These are phyloP conservation scores for Thereva unica DNA, from an alignment of 2,888 invertebrate species.

Conservation along the genomic window DNA sequence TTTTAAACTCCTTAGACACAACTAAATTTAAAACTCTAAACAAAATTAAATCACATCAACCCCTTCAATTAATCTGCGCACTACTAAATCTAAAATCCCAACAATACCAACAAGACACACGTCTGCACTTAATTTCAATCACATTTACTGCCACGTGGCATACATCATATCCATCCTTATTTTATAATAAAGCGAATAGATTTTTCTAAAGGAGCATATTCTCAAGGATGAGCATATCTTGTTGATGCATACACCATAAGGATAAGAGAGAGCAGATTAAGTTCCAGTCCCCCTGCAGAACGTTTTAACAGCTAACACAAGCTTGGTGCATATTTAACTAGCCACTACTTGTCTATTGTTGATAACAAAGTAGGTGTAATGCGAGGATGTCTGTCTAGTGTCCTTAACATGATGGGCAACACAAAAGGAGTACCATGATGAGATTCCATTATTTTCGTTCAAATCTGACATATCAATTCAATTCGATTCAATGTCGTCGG, in stretches of 20 bases:
- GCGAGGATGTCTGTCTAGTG: no score
- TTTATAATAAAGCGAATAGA: conserved; percentile 26
- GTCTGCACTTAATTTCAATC: conserved; percentile 46
- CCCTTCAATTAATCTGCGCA: background rate
- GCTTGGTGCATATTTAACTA: conserved; percentile 27
- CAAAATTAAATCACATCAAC: conserved; percentile 19
- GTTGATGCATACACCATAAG: conserved; percentile 21
- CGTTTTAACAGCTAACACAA: conserved; percentile 1
- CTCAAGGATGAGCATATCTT: conserved; percentile 18
- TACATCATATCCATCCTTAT: conserved; percentile 45
- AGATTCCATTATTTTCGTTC: conserved; percentile 5
- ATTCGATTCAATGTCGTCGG: conserved; percentile 16
- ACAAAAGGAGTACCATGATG: no score
- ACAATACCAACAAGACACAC: conserved; percentile 41
- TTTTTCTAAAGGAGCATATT: conserved; percentile 1
- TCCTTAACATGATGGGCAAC: no score
- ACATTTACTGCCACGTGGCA: conserved; percentile 46
- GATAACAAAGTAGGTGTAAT: background rate
- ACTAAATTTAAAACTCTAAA: conserved; percentile 12
- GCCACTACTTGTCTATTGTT: conserved; percentile 13
- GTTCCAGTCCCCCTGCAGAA: conserved; percentile 4
- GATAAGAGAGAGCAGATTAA: conserved; percentile 8
- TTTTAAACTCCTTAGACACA: no score
- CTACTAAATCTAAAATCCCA: background rate
- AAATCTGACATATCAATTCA: conserved; percentile 29